These are phyloP conservation scores for Euzophera pinguis DNA, from an alignment of 2,888 invertebrate species.

Conservation along the genomic window DNA sequence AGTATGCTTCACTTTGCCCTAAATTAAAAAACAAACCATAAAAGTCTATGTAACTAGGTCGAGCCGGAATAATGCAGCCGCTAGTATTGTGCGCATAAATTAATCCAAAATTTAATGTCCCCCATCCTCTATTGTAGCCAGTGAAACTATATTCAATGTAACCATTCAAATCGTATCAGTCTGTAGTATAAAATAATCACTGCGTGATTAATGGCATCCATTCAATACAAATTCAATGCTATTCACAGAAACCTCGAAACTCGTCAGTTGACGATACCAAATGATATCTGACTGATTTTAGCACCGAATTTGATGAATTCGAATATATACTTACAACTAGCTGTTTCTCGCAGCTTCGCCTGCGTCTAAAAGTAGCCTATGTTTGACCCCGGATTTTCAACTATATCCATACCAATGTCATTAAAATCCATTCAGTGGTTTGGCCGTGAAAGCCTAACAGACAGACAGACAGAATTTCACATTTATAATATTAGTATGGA, in stretches of 20 bases:
- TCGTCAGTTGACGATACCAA: too few species aligned
- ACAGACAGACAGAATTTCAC: too few species aligned
- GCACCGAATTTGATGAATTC: neutral
- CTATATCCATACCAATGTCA: too few species aligned
- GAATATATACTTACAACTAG: too few species aligned
- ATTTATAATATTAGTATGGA: too few species aligned
- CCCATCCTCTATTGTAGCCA: neutral
- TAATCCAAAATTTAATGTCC: conserved; percentile 2
- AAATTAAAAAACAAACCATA: neutral
- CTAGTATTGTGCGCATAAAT: neutral
- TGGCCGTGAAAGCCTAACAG: too few species aligned
- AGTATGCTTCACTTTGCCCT: too few species aligned
- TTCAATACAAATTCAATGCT: neutral
- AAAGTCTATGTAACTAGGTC: neutral
- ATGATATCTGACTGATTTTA: neutral
- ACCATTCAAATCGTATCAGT: conserved; percentile 1
- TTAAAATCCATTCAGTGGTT: too few species aligned
- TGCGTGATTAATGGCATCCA: neutral
- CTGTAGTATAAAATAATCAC: neutral
- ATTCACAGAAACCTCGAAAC: neutral
- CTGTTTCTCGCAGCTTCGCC: too few species aligned
- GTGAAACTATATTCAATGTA: neutral
- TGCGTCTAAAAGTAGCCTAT: too few species aligned
- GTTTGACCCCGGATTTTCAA: too few species aligned
- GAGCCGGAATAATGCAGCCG: neutral